A percentile compares a stretch with the other conserved stretches of the same genome.
phyloP scores from a whole-genome alignment of 1,140 invertebrate species.

The Muscidifurax raptorellus region DNA sequence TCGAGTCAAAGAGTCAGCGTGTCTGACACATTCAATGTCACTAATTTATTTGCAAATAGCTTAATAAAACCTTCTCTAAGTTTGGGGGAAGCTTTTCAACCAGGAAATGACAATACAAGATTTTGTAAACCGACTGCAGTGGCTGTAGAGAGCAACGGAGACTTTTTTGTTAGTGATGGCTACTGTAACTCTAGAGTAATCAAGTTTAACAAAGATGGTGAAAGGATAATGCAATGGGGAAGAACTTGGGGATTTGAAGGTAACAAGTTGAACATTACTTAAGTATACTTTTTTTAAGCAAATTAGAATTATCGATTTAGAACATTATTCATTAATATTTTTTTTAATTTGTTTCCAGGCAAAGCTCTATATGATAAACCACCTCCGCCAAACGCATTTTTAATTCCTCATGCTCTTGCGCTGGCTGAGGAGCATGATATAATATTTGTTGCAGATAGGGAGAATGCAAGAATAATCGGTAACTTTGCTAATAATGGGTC shows the following conservation, averaged over 20 bases:
- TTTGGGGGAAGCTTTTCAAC: conserved; percentile 78
- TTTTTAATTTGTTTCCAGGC: conserved; percentile 20
- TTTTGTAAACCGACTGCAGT: conserved; percentile 97
- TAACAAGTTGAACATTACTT: conserved; percentile 34
- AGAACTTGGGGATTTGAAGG: conserved; percentile 66
- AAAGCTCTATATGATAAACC: conserved; percentile 44
- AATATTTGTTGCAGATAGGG: conserved; percentile 93
- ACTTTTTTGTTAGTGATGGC: conserved; percentile 95
- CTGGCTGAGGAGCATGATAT: conserved; percentile 84
- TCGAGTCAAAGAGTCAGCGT: neutral
- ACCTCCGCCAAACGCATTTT: conserved; percentile 79
- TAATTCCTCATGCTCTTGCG: conserved; percentile 89
- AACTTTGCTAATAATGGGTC: conserved; percentile 82
- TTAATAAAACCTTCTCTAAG: conserved; percentile 65
- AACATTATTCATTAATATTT: neutral
- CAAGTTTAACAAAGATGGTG: conserved; percentile 87
- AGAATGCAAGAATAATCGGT: conserved; percentile 91
- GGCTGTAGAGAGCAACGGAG: conserved; percentile 87
- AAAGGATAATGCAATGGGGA: conserved; percentile 81
- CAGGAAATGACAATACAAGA: conserved; percentile 85
- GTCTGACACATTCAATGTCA: conserved; percentile 42
- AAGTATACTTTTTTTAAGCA: conserved; percentile 12
- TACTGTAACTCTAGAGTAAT: conserved; percentile 95
- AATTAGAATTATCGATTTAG: neutral
- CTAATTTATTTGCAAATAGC: conserved; percentile 60